Evolutionary conservation across 2,888 invertebrate genomes (phyloP).

Genomic region (Malthinus flaveolus): DNA sequence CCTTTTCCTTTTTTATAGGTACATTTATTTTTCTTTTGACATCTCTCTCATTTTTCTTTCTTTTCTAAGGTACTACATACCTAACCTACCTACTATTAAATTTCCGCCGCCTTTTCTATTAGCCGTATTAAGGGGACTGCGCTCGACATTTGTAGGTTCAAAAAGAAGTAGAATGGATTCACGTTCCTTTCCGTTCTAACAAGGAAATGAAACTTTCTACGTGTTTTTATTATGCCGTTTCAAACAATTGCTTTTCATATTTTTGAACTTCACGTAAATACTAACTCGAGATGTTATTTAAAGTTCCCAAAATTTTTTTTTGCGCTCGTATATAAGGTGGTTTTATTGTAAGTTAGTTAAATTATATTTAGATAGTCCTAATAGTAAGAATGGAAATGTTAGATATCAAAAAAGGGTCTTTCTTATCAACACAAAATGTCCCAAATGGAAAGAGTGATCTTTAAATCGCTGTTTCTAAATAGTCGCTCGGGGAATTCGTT

Average conservation of each 20-base stretch:
- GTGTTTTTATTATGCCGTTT: constrained; percentile 28
- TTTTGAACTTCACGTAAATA: constrained; percentile 16
- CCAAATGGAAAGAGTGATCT: too few relatives aligned
- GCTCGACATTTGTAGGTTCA: constrained; percentile 22
- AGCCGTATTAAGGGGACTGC: constrained; percentile 17
- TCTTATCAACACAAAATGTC: background rate
- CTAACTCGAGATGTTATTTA: constrained; percentile 1
- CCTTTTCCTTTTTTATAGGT: constrained; percentile 12
- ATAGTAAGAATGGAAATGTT: background rate
- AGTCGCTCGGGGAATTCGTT: too few relatives aligned
- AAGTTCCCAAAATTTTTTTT: background rate
- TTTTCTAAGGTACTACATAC: constrained; percentile 8
- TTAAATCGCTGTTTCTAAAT: too few relatives aligned
- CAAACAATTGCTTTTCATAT: constrained; percentile 30
- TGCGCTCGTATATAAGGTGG: background rate
- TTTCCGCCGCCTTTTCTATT: constrained; percentile 27
- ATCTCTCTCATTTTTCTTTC: constrained; percentile 19
- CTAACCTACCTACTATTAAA: too few relatives aligned
- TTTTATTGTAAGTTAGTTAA: background rate
- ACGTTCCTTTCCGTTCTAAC: constrained; percentile 21
- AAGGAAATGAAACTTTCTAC: constrained; percentile 29
- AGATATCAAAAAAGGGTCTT: constrained; percentile 2
- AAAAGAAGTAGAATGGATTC: constrained; percentile 23
- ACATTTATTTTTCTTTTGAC: background rate
- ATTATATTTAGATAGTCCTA: constrained; percentile 1